Evolutionary conservation across 2,797 vertebrate genomes (phyloP).

Genomic region (Coregonus ussuriensis): DNA sequence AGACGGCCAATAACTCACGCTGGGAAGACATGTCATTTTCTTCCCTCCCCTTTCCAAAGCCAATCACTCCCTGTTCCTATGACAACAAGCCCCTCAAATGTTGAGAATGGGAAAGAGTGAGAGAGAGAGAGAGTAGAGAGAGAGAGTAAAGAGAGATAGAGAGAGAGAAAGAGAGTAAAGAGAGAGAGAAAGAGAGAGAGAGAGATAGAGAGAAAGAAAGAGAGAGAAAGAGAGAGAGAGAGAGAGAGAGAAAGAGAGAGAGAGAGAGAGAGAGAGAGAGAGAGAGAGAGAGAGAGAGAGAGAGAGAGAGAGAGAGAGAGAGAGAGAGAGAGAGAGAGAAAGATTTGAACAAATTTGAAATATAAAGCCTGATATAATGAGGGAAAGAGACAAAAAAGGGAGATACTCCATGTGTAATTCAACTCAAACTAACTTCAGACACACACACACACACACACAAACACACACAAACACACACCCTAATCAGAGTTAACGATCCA

Average conservation of each 20-base stretch:
- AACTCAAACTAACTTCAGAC: conserved; percentile 29
- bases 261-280: no score
- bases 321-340: no score
- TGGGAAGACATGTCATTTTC: neutral
- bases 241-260: no score
- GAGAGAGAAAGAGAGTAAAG: neutral
- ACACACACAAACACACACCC: neutral
- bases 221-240: neutral
- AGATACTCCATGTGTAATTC: neutral
- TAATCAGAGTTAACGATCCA: conserved; percentile 47
- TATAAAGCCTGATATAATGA: neutral
- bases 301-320: no score
- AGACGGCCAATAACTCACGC: conserved; percentile 17
- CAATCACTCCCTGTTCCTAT: conserved; percentile 61
- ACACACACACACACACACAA: conserved; percentile 26
- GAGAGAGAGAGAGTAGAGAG: neutral
- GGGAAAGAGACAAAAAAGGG: neutral
- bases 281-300: no score
- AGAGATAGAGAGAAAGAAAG: no score
- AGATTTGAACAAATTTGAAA: neutral
- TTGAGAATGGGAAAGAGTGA: conserved; percentile 30
- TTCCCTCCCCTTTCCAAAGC: conserved; percentile 29
- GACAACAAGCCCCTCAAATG: conserved; percentile 60
- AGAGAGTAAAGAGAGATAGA: neutral
- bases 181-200: no score